phyloP scores from a whole-genome alignment of 2,113 vertebrate genomes.

The Pseudopipra pipra region DNA sequence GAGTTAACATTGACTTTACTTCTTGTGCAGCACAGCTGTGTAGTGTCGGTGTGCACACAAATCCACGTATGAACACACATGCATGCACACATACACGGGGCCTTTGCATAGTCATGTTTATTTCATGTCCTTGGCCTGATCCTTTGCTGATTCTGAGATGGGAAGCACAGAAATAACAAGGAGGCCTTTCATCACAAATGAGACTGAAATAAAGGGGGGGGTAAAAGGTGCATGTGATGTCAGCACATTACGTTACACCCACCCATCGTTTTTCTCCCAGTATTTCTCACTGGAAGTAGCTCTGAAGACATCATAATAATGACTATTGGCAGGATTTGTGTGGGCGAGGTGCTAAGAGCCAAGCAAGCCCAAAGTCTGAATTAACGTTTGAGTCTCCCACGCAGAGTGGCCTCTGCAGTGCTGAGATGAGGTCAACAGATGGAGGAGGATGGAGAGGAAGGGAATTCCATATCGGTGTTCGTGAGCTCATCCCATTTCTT shows the following conservation, averaged over 20 bases:
- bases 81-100: neutral
- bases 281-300: slow-evolving; percentile 23
- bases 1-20: neutral
- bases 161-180: neutral
- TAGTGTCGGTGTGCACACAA: neutral
- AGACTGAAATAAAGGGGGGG: neutral
- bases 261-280: neutral
- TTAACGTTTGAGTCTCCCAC: slow-evolving; percentile 21
- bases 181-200: neutral
- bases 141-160: neutral
- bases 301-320: slow-evolving; percentile 35
- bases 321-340: slow-evolving; percentile 37
- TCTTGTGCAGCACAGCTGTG: neutral
- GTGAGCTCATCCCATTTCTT: slow-evolving; percentile 10
- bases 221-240: neutral
- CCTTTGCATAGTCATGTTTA: neutral
- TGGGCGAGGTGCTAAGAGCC: slow-evolving; percentile 30
- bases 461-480: neutral
- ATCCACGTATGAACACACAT: neutral
- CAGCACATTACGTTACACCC: neutral
- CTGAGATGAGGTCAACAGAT: slow-evolving; percentile 45
- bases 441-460: slow-evolving; percentile 36
- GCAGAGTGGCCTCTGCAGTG: slow-evolving; percentile 1
- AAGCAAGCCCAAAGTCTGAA: slow-evolving; percentile 39
- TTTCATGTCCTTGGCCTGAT: neutral